Conservation (phyloP, 2,888 invertebrate species). For the Altica lythri region DNA sequence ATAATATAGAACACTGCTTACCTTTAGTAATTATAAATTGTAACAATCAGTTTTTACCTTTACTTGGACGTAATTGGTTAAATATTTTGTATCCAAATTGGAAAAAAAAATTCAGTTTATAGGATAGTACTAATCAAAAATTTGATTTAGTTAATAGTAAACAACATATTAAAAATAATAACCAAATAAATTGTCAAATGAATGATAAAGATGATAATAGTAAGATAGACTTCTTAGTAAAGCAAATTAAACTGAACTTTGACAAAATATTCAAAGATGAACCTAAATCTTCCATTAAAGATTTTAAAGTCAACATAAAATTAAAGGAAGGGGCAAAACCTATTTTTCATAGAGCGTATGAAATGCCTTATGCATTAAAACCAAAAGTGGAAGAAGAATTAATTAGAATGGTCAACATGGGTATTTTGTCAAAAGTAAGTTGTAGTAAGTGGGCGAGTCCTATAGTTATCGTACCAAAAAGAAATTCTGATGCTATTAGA, state of each 20-base stretch:
- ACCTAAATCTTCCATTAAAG: conserved; percentile 6
- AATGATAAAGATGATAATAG: no score
- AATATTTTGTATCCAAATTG: no score
- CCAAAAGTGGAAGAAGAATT: conserved; percentile 38
- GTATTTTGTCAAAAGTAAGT: conserved; percentile 36
- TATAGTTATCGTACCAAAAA: conserved; percentile 46
- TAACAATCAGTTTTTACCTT: no score
- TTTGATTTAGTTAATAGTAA: no score
- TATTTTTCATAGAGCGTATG: conserved; percentile 26
- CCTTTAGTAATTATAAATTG: no score
- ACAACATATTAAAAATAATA: no score
- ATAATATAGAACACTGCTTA: no score
- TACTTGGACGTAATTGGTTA: no score
- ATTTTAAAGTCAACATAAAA: conserved; percentile 16
- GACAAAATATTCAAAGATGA: conserved; percentile 11
- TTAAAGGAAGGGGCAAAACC: conserved; percentile 17
- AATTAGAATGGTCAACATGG: conserved; percentile 26
- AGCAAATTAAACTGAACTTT: not conserved
- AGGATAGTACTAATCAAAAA: no score
- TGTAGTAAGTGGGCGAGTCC: conserved; percentile 44
- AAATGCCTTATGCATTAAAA: conserved; percentile 35
- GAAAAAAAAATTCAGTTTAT: no score
- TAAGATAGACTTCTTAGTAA: no score
- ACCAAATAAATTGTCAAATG: no score
- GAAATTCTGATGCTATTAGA: conserved; percentile 35